Base-by-base conservation (phyloP, 2,797 vertebrate species). In the Poecilia gillii region DNA sequence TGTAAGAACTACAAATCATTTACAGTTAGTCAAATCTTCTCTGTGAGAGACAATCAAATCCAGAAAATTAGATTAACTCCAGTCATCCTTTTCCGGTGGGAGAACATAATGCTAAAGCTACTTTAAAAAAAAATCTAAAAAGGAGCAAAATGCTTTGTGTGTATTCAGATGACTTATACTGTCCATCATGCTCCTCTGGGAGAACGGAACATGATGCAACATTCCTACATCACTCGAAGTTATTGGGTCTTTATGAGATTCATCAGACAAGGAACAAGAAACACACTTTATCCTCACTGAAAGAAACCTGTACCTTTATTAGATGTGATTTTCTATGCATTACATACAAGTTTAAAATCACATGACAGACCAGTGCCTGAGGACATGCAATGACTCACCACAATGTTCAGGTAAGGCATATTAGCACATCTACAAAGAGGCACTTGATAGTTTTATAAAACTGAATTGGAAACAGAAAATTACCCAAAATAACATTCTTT, bases 351-450 rank as follows among this genome's bases (percentile, higher is more conserved):
- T 71, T 43, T 80, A 57, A 64, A 72, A 77, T 71, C 81, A 86
- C 81, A 31, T 82, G 45, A 81, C n/a, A 80, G 45, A 75, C 74
- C 76, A 81, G 25, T 79, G 64, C 76, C 76, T 68, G 36, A 74
- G 78, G 73, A 77, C 85, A 91, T 87, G 86, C 84, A 89, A 85
- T 78, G 72, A 79, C 76, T 73, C 71, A 76, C 81, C 77, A 90
- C 75, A 31, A 87, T 87, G 39, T 90, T 87, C 41, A 85, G 87
- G 77, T 55, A 88, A 94, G 85, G 84, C 79, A 87, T 86, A 83
- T 6, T 79, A 88, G 62, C 80, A 90, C 72, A 88, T 87, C 85
- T 82, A 92, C 83, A 84, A 89, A 91, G 94, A 96, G 95, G 95
- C 95, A 96, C 95, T 94, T 92, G 68, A 81, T 81, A 86, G 64